Evolutionary conservation across 2,888 invertebrate genomes (phyloP), one percentile per base, ranked within the genome.

Genomic region (Poecilobothrus nobilitatus): DNA sequence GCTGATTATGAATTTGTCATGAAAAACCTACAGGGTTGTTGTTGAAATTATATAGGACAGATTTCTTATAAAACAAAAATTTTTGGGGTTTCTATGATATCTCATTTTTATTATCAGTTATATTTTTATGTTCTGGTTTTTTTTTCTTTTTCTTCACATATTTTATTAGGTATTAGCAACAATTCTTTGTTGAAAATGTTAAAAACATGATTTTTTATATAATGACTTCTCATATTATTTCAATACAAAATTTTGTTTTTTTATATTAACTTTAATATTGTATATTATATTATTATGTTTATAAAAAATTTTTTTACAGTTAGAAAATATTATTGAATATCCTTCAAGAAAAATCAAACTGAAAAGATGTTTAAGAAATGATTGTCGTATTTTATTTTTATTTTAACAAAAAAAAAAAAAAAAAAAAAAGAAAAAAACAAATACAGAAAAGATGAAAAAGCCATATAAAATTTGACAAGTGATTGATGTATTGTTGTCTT

Each of bases 401-500:
- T 53, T 53, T n/a, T 2, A 53, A 53, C 18, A 12, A 53, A 2
- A 27, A 27, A 27, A 27, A 27, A 27, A 27, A 27, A 2, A 27
- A 2, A 2, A 27, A 27, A 27, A 27, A 27, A 27, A 27, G 2
- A 27, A 27, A n/a, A n/a, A n/a, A n/a, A n/a, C n/a, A n/a, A n/a
- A n/a, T n/a, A n/a, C n/a, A 27, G 27, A 27, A 27, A 4, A 5
- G 5, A 27, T 27, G 5, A 27, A 53, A 53, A 53, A 53, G 15
- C 53, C 53, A 53, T 53, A 53, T 53, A 53, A 53, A 53, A 53
- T 53, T 53, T 53, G 53, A 53, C 53, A 53, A 12, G 6, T 53
- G 53, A 53, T 53, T 53, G 53, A 53, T 53, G 18, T 53, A 53
- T 53, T 53, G 53, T 53, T 53, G 53, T 53, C 53, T 53, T 53